Evolutionary conservation across 2,888 invertebrate genomes (phyloP), one percentile per base, ranked within the genome.

Genomic region (Andrena camellia): DNA sequence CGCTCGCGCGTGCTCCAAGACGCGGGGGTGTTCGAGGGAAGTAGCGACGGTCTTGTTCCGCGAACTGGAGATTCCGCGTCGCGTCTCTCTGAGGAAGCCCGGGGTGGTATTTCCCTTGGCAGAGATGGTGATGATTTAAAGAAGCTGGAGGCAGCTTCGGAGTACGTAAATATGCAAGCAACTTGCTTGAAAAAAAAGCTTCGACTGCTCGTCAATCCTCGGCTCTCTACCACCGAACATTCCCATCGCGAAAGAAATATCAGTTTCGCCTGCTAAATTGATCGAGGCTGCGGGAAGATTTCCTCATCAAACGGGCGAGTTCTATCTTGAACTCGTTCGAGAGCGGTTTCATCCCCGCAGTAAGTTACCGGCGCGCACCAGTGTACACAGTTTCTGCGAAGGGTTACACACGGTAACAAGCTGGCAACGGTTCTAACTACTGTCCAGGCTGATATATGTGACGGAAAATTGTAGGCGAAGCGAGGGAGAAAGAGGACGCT

Each of bases 361-460:
- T 79, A 73, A 71, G 66, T 71, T 66, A 70, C 63, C 67, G 68
- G 10, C 23, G 77, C 67, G 59, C 67, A 69, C 10, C 63, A 35
- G 74, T 66, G 72, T 73, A 75, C 78, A 80, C 74, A 42, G 54
- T 85, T 81, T 81, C 85, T 74, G 68, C 86, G 79, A 77, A 82
- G 86, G 79, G 85, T 71, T 80, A 82, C 79, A 87, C 88, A 86
- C 90, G 92, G 92, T 94, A 94, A 94, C 94, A 94, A 94, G 94
- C 94, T 94, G 93, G 92, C 94, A 93, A 90, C 90, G 92, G 82
- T 92, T 93, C 93, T 92, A 93, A 93, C 93, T 93, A 93, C 94
- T 92, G 94, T 92, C 93, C 90, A 84, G 88, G 87, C 88, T 93
- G 94, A 94, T 93, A 92, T 93, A 93, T 93, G 94, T 93, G 93